Percentiles rank a stretch among this genome's conserved stretches.
Conservation (phyloP, 2,797 vertebrate species). For the Chiroxiphia lanceolata region DNA sequence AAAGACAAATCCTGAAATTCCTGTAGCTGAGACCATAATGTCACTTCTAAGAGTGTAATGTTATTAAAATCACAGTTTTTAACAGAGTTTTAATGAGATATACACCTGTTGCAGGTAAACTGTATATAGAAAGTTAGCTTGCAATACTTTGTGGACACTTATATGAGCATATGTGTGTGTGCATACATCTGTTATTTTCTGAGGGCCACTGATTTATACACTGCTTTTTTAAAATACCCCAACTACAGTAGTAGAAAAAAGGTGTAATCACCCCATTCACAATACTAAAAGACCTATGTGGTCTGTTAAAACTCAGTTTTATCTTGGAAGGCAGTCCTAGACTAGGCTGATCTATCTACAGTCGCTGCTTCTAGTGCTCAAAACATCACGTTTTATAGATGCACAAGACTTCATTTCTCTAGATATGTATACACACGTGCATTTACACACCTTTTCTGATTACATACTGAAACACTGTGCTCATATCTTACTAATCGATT, state of each 20-base stretch:
- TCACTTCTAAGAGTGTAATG: background rate
- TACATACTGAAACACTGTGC: background rate
- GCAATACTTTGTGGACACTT: background rate
- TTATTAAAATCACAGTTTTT: background rate
- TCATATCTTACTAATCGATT: background rate
- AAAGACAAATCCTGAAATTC: background rate
- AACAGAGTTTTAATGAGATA: background rate
- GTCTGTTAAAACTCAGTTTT: background rate
- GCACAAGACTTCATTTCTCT: background rate
- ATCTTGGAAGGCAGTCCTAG: background rate
- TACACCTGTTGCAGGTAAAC: background rate
- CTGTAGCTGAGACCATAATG: background rate
- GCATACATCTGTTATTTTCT: background rate
- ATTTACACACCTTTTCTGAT: background rate
- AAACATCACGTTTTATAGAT: background rate
- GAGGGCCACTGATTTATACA: background rate
- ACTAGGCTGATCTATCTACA: background rate
- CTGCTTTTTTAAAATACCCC: background rate
- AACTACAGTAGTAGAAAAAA: background rate
- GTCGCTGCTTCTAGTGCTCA: background rate
- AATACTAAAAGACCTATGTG: accelerated
- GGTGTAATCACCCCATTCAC: background rate
- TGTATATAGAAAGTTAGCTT: background rate
- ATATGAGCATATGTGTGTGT: accelerated
- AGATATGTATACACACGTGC: background rate